Evolutionary conservation across 2,113 vertebrate species (phyloP), one percentile per base, ranked within the genome.

Genomic region (Thalassarche chlororhynchos): DNA sequence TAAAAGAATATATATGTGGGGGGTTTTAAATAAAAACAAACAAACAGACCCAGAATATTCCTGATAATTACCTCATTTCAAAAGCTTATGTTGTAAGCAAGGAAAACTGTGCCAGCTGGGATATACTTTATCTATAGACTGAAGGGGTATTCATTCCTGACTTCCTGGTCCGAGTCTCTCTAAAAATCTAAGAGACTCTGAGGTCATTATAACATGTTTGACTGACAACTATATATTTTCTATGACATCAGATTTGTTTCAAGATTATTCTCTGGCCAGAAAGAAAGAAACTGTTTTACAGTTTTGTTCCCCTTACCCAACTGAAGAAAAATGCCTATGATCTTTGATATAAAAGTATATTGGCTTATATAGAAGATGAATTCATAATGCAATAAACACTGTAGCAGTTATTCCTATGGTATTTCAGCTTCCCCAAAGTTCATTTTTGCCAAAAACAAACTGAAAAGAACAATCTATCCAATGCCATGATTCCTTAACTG

Each of bases 41-140:
- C 24, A 47, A 19, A 49, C 15, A 47, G 14, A 52, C 1, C 2
- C 40, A 72, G 36, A 47, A 17, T 47, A 23, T 61, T 86, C 68
- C 19, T 0, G 0, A 62, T 42, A 60, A 64, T 44, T 14, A 18
- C 29, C 6, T 1, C 0, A 76, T 69, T 86, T 69, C 44, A 77
- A 79, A 91, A 80, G 23, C 26, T 65, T 36, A 24, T 31, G 9
- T 29, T 72, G 17, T 57, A 84, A 74, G 34, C 25, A 54, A 62
- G 79, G 24, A 54, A 77, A 89, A 38, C 24, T 23, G 8, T 61
- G 44, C 29, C 40, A 81, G 17, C 28, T 85, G 54, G 25, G 36
- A 44, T 55, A 8, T 49, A 62, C 65, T 93, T 89, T 44, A 36
- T 49, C 24, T 57, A 57, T 6, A 74, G 34, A 58, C 44, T 40